Evolutionary conservation across 2,888 invertebrate genomes (phyloP).

Genomic region (Volucella zonaria): DNA sequence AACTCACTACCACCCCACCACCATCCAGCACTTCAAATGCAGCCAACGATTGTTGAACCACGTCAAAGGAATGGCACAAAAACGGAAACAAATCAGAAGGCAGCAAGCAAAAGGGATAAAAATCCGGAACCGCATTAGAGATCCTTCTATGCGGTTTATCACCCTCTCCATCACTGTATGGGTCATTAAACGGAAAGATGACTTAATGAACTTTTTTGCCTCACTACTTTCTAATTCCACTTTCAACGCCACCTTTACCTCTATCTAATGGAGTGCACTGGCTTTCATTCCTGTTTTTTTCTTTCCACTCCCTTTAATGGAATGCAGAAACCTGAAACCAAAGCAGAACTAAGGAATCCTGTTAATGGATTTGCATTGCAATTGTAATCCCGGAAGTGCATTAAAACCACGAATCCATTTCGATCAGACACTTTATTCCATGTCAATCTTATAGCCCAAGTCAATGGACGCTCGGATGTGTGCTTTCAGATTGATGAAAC

Average conservation of each 20-base stretch:
- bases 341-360: constrained; percentile 36
- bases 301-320: constrained; percentile 46
- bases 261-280: constrained; percentile 48
- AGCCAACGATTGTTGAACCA: too few species aligned
- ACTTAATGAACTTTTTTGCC: constrained; percentile 68
- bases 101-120: neutral
- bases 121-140: constrained; percentile 9
- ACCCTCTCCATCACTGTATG: constrained; percentile 45
- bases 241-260: constrained; percentile 36
- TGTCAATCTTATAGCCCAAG: constrained; percentile 81
- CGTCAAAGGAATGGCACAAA: too few species aligned
- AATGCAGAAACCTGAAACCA: constrained; percentile 37
- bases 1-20: too few species aligned
- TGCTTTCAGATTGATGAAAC: constrained; percentile 80
- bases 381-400: constrained; percentile 45
- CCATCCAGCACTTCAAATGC: too few species aligned
- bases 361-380: constrained; percentile 68
- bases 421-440: constrained; percentile 76
- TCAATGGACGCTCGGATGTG: constrained; percentile 82
- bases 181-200: constrained; percentile 66
- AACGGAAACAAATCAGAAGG: too few species aligned
- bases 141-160: constrained; percentile 17
- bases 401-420: constrained; percentile 71
- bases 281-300: neutral
- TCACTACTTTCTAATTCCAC: constrained; percentile 40